These are phyloP conservation scores for Plagiodera versicolora DNA, from an alignment of 2,888 invertebrate genomes.

Conservation along the genomic window DNA sequence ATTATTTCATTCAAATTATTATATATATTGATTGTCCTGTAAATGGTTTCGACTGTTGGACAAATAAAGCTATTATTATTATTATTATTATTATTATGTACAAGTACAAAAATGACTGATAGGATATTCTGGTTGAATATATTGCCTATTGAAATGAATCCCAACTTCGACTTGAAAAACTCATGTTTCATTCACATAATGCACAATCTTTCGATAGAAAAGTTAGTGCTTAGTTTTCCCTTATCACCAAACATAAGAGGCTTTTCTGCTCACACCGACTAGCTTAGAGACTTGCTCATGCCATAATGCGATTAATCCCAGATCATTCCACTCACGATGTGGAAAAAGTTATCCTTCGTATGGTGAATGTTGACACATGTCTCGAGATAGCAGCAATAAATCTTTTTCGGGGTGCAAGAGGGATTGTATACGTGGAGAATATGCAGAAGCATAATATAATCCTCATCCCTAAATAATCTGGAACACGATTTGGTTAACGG, in stretches of 20 bases:
- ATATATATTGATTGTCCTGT: too few species aligned
- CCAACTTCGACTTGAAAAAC: too few species aligned
- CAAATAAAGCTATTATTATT: too few species aligned
- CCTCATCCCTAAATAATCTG: background rate
- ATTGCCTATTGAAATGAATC: too few species aligned
- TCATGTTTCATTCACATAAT: background rate
- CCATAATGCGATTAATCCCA: slow-evolving; percentile 9
- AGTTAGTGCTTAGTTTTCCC: background rate
- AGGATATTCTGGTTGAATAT: too few species aligned
- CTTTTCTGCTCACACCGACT: slow-evolving; percentile 1
- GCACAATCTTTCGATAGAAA: background rate
- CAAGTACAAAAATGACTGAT: too few species aligned
- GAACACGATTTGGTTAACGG: slow-evolving; percentile 2
- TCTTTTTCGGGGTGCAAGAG: slow-evolving; percentile 4
- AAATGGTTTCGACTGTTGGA: too few species aligned
- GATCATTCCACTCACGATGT: slow-evolving; percentile 2
- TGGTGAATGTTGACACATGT: slow-evolving; percentile 8
- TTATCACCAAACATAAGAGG: slow-evolving; percentile 11
- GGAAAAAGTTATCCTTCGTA: slow-evolving; percentile 6
- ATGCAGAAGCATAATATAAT: slow-evolving; percentile 9
- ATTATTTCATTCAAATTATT: too few species aligned
- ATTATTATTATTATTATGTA: too few species aligned
- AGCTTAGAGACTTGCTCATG: slow-evolving; percentile 9
- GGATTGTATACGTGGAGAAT: slow-evolving; percentile 4
- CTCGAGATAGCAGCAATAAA: slow-evolving; percentile 6